Conservation (phyloP, 2,797 vertebrate genomes). For the Sebastes iracundus region DNA sequence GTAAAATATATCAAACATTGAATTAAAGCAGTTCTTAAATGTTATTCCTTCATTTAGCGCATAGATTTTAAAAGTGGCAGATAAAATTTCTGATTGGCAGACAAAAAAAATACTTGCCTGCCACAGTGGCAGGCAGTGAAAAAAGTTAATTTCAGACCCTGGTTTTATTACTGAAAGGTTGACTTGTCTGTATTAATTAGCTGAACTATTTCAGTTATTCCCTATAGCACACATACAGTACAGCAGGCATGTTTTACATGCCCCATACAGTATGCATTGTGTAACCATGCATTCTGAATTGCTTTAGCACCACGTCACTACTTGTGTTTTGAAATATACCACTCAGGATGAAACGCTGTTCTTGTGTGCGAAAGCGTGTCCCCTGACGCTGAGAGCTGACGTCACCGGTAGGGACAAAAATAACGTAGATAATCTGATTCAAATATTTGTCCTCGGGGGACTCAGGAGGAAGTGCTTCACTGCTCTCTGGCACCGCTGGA, state of each 20-base stretch:
- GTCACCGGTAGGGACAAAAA: constrained; percentile 69
- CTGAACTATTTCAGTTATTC: neutral
- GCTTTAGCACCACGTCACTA: constrained; percentile 8
- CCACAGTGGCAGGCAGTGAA: too few relatives aligned
- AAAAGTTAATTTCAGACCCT: too few relatives aligned
- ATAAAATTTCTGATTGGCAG: too few relatives aligned
- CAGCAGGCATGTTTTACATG: neutral
- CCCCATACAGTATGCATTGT: constrained; percentile 14
- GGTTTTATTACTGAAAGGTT: neutral
- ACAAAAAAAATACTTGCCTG: too few relatives aligned
- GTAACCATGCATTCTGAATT: constrained; percentile 49
- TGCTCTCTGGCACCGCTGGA: constrained; percentile 21
- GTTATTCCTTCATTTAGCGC: too few relatives aligned
- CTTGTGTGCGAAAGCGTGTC: constrained; percentile 27
- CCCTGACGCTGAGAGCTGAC: constrained; percentile 41
- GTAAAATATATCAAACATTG: neutral
- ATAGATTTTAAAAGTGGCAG: too few relatives aligned
- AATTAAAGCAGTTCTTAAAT: neutral
- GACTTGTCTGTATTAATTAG: neutral
- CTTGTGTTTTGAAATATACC: constrained; percentile 38
- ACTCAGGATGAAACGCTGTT: constrained; percentile 37
- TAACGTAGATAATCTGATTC: constrained; percentile 70
- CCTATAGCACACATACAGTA: neutral
- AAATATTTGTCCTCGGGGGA: constrained; percentile 62
- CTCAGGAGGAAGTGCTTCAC: constrained; percentile 36